These are phyloP conservation scores for Forbesichthys papilliferus DNA, from an alignment of 2,113 vertebrate species.

Conservation along the genomic window DNA sequence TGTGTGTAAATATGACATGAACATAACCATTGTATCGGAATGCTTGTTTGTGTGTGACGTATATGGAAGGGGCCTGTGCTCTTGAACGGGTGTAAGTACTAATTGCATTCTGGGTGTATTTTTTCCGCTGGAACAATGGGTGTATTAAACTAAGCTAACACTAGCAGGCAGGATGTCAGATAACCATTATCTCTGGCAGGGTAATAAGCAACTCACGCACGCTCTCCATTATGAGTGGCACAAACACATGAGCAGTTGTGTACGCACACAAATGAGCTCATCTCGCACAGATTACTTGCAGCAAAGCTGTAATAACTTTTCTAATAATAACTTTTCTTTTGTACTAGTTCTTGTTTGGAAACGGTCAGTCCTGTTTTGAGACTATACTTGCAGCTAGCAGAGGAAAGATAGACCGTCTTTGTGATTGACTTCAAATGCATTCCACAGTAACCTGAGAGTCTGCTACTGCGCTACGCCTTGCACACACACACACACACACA, in stretches of 20 bases:
- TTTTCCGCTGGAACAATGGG: conserved; percentile 27
- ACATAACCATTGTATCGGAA: too few relatives aligned
- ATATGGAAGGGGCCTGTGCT: background rate
- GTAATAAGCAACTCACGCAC: conserved; percentile 10
- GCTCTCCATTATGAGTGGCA: background rate
- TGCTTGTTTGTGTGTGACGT: too few relatives aligned
- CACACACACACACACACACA: conserved; percentile 4
- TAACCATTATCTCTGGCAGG: conserved; percentile 39
- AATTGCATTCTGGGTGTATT: conserved; percentile 16
- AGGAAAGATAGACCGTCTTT: conserved; percentile 56
- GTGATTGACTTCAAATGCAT: conserved; percentile 68
- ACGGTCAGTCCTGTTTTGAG: conserved; percentile 19
- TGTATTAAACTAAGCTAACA: conserved; percentile 24
- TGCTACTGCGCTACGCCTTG: conserved; percentile 39
- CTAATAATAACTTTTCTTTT: background rate
- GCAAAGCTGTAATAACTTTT: background rate
- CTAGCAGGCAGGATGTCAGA: conserved; percentile 45
- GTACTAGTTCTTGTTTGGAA: conserved; percentile 23
- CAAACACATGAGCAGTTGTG: background rate
- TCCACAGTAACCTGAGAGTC: conserved; percentile 60
- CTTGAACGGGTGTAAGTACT: conserved; percentile 13
- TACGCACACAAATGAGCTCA: background rate
- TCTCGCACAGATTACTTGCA: conserved; percentile 5
- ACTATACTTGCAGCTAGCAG: conserved; percentile 40
- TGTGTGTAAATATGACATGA: too few relatives aligned